Base-by-base conservation (phyloP, 2,113 vertebrate genomes). In the Halcyon senegalensis region DNA sequence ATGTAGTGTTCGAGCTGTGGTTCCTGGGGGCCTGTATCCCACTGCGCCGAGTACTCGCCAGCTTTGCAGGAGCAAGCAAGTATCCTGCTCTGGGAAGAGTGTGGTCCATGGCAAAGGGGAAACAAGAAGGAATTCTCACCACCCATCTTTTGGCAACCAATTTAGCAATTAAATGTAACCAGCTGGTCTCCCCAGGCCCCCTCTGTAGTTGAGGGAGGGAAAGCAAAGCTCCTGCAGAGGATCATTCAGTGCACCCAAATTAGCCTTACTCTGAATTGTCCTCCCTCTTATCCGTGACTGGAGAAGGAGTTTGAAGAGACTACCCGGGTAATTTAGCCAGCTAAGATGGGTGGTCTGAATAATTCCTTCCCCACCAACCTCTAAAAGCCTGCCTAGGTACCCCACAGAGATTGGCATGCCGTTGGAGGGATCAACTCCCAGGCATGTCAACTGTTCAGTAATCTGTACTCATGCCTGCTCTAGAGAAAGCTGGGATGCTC, bases 161-260 rank as follows among this genome's bases (percentile, higher is more conserved):
- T 97, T 96, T 91, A 97, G 93, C 91, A 96, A 91, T 94, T 97
- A 96, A 97, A 95, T 91, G 95, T 76, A 96, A 97, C 93, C 96
- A 96, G 95, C 94, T 96, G 95, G 91, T 91, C 94, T 96, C 94
- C 78, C 77, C 95, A 96, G 94, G 91, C 81, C 95, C 77, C 84
- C 81, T 96, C 94, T 95, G 91, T 87, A 95, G 94, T 87, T 21
- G 3, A 94, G 81, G 91, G 94, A 95, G 94, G 93, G 94, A 95
- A 93, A 94, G 93, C 93, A 97, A 94, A 94, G 87, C 94, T 93
- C 95, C 94, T 94, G 96, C 89, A 58, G 95, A 96, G 94, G 87
- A 84, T 89, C 95, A 96, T 95, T 95, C 91, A 95, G 81, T 79
- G 94, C 95, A 95, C 95, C 95, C 95, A 91, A 94, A 94, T 96